Conservation (phyloP, 1,140 invertebrate species). For the Plodia interpunctella region DNA sequence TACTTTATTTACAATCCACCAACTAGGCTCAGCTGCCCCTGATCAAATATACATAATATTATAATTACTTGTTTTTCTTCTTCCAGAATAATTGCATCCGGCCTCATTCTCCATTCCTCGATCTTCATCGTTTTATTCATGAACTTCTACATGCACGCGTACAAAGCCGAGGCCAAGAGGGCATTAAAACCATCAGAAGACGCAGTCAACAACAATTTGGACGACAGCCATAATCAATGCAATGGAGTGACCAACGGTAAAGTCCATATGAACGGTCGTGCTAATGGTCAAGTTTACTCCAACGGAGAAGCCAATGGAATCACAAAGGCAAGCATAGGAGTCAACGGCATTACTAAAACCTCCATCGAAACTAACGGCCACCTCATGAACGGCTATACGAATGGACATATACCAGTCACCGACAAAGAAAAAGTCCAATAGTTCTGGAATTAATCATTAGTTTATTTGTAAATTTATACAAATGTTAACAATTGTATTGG, state of each 20-base stretch:
- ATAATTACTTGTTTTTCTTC: background rate
- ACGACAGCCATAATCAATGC: constrained; percentile 39
- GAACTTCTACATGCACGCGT: constrained; percentile 93
- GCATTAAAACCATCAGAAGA: constrained; percentile 28
- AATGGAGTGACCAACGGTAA: constrained; percentile 18
- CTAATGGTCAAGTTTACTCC: constrained; percentile 16
- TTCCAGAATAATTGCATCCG: constrained; percentile 81
- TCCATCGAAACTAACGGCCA: constrained; percentile 28
- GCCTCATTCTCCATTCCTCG: constrained; percentile 89
- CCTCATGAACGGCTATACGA: constrained; percentile 19
- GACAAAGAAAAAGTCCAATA: constrained; percentile 49
- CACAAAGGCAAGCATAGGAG: background rate
- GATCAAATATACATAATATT: too few species aligned
- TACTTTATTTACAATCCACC: too few species aligned
- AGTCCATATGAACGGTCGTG: constrained; percentile 17
- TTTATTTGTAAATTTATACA: background rate
- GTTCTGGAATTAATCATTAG: background rate
- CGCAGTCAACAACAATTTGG: constrained; percentile 45
- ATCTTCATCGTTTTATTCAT: constrained; percentile 95
- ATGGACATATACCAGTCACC: constrained; percentile 3
- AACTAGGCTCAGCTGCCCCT: too few species aligned
- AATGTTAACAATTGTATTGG: background rate
- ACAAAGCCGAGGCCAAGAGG: constrained; percentile 69
- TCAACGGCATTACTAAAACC: constrained; percentile 15
- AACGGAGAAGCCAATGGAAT: constrained; percentile 26